Evolutionary conservation across 2,888 invertebrate genomes (phyloP).

Genomic region (Siphlonurus alternatus): DNA sequence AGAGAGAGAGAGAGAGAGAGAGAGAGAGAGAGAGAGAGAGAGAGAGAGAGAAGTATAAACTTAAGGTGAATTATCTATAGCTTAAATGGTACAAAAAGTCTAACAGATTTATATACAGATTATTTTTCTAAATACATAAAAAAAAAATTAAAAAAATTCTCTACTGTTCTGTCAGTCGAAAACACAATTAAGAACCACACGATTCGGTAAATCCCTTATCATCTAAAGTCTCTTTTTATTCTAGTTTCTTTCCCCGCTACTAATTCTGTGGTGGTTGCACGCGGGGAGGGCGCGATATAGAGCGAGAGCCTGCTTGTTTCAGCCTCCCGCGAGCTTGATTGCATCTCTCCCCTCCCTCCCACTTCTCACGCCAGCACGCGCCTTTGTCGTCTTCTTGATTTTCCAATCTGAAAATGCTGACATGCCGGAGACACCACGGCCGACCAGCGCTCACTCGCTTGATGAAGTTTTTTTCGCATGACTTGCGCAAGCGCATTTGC

Average conservation of each 20-base stretch:
- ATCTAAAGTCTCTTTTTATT: neutral
- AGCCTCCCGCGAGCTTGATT: neutral
- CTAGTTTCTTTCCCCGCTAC: neutral
- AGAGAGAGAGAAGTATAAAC: too few relatives aligned
- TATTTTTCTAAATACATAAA: too few relatives aligned
- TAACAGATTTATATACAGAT: too few relatives aligned
- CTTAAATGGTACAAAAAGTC: too few relatives aligned
- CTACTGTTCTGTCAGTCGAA: neutral
- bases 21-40: too few relatives aligned
- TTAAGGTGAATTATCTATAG: too few relatives aligned
- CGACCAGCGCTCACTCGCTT: neutral
- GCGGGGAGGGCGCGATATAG: too few relatives aligned
- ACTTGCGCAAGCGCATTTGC: neutral
- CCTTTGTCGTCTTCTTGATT: neutral
- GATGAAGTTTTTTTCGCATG: neutral
- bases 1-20: too few relatives aligned
- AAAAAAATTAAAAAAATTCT: neutral
- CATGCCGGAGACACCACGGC: neutral
- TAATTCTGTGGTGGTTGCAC: neutral
- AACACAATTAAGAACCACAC: neutral
- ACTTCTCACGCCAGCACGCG: neutral
- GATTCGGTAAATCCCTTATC: neutral
- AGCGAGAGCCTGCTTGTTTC: neutral
- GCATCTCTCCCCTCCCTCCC: neutral
- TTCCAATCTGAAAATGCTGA: conserved; percentile 3